phyloP scores from a whole-genome alignment of 1,140 invertebrate species.

The Ceratitis capitata region DNA sequence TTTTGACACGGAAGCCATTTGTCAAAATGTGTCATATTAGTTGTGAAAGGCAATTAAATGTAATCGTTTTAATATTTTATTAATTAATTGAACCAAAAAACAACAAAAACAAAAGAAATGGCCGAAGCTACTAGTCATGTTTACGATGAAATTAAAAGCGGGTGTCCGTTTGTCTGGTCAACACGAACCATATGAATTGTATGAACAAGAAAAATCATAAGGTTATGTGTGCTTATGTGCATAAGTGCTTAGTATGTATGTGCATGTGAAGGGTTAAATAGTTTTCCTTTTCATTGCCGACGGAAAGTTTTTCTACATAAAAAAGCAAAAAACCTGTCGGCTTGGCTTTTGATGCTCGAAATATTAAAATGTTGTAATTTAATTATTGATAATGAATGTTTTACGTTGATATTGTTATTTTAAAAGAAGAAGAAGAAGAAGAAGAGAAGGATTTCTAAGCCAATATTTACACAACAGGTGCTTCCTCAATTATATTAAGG shows the following conservation, averaged over 20 bases:
- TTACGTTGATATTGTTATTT: no score
- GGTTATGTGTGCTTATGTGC: neutral
- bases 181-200: neutral
- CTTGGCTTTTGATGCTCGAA: neutral
- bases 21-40: conserved; percentile 40
- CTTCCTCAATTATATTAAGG: neutral
- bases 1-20: conserved; percentile 41
- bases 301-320: neutral
- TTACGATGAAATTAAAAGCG: conserved; percentile 29
- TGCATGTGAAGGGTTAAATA: neutral
- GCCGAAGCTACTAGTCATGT: neutral
- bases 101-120: neutral
- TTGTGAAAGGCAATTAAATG: conserved; percentile 38
- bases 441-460: no score
- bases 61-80: conserved; percentile 26
- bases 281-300: conserved; percentile 1
- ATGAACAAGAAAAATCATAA: neutral
- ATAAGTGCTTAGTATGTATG: neutral
- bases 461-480: neutral
- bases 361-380: neutral
- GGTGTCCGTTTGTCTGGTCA: conserved; percentile 36
- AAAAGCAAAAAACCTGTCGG: neutral
- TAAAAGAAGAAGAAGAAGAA: no score
- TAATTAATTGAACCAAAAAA: conserved; percentile 28
- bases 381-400: neutral